Percentiles rank a stretch among this genome's conserved stretches.
phyloP scores from a whole-genome alignment of 2,888 invertebrate species.

The Pseudanteris insignis region DNA sequence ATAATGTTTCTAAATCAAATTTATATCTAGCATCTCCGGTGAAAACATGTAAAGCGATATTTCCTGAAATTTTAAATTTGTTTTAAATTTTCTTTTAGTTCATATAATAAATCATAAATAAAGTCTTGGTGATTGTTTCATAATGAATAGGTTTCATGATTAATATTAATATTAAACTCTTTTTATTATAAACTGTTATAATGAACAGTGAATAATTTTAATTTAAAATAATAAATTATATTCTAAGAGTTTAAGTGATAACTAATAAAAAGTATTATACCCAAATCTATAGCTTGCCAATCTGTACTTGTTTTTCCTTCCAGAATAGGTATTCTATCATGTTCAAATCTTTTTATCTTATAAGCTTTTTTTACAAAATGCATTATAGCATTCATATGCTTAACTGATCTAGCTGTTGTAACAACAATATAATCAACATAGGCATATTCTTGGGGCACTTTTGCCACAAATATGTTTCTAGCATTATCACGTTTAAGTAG shows the following conservation, averaged over 20 bases:
- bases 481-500: constrained; percentile 81
- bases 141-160: no score
- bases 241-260: neutral
- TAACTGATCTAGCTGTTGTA: constrained; percentile 77
- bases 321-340: constrained; percentile 77
- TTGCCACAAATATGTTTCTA: constrained; percentile 81
- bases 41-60: constrained; percentile 91
- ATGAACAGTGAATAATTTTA: neutral
- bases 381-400: constrained; percentile 79
- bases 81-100: no score
- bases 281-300: constrained; percentile 92
- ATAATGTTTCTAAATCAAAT: constrained; percentile 91
- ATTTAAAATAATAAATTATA: neutral
- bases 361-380: constrained; percentile 80
- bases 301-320: constrained; percentile 81
- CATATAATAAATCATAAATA: no score
- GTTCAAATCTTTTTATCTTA: constrained; percentile 74
- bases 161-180: no score
- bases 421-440: constrained; percentile 89
- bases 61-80: constrained; percentile 82
- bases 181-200: no score
- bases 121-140: no score
- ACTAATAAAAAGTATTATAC: constrained; percentile 65
- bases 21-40: constrained; percentile 73
- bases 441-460: constrained; percentile 76